Base-by-base conservation (phyloP, 1,140 invertebrate genomes). In the Ganaspis sp. region DNA sequence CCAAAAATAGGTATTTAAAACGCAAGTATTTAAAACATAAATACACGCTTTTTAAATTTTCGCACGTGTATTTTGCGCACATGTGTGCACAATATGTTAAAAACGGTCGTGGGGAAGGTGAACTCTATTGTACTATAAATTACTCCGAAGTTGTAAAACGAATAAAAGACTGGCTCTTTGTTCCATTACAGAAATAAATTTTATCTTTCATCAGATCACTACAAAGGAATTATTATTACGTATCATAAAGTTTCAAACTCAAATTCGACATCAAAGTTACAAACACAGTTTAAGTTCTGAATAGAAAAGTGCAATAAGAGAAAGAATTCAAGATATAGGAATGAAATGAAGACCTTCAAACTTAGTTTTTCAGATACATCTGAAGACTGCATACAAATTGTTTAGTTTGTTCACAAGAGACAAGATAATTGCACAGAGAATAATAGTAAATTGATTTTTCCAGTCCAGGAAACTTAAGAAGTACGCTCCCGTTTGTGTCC, bases 251-350 rank as follows among this genome's bases (percentile, higher is more conserved):
- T 64, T 64, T 64, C 29, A 23, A 64, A 29, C 5, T 64, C 21
- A 64, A 64, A 49, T 49, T 49, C 45, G 17, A 64, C 54, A 64
- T 26, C 23, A 64, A 64, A 64, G 21, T 64, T 64, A 64, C 21
- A 64, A 29, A 29, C n/a, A 53, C 17, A 21, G 21, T 53, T 53
- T 53, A 53, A 58, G 21, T 29, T 23, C 6, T 9, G 12, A 5
- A 11, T 29, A 64, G 12, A 64, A 26, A 64, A 64, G 1, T 5
- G 17, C 1, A 49, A 17, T 49, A 49, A 29, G 21, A 64, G 15
- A 11, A 19, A 64, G 19, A 45, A n/a, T 17, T 8, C 17, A 15
- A 40, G 38, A 40, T 9, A 40, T n/a, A n/a, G 38, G 1, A 40
- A 40, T 40, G 9, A 11, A 40, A 40, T 40, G 38, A 40, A 40